Base-by-base conservation (phyloP, 2,113 vertebrate genomes). In the Eudorcas thomsonii region DNA sequence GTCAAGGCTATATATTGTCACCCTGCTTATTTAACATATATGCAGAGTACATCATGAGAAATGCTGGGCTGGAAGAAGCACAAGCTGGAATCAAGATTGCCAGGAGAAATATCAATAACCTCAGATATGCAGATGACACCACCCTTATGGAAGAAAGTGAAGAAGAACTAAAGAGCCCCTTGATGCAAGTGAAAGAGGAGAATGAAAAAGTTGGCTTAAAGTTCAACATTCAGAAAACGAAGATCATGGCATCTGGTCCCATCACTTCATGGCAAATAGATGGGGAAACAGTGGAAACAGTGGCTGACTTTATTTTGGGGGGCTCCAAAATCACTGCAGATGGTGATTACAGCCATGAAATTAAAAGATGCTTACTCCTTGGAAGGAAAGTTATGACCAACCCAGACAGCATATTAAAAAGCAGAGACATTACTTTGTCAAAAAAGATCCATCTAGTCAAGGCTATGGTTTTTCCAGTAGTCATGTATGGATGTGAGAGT, bases 281-380 rank as follows among this genome's bases (percentile, higher is more conserved):
- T n/a, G 62, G 8, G 7, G 7, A 67, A 67, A 19, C 33, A 64
- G 33, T n/a, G 33, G 62, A 64, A 64, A 64, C 62, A n/a, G 33
- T n/a, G 62, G 8, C 33, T 10, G 62, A 67, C 33, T 67, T 64
- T 64, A 67, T 67, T 9, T 67, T 10, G 3, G 0, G 0, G 33
- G 16, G 62, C 33, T 67, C 62, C 33, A n/a, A 67, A n/a, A 67
- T n/a, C 62, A n/a, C 62, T n/a, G 33, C 33, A 67, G 16, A n/a
- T 67, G 33, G 62, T 67, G 33, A 67, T 2, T n/a, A 2, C 16
- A n/a, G 33, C 33, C 33, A 67, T n/a, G 16, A 67, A n/a, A 67
- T 67, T 67, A 67, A 67, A 67, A n/a, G 33, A n/a, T 4, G 2
- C 33, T 67, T 67, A n/a, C 16, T 67, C 16, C 62, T 67, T n/a